Conservation (phyloP, 2,888 invertebrate species). For the Balanococcus diminutus region DNA sequence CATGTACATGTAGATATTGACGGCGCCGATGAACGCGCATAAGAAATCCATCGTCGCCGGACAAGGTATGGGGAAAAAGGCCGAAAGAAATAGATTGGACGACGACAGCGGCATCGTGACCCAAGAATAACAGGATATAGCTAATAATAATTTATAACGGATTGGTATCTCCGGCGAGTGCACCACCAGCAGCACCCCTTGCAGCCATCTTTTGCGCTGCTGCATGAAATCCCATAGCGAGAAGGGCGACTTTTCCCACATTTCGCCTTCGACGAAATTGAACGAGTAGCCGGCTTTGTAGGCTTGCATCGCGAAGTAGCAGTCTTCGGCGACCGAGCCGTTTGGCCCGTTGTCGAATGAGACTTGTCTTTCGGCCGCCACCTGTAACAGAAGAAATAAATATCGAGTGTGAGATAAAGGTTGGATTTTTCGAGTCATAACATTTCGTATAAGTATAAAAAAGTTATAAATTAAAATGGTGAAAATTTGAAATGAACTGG, state of each 20-base stretch:
- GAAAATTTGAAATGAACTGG: too few species aligned
- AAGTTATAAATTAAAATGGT: too few species aligned
- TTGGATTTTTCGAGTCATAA: too few species aligned
- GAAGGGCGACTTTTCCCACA: slow-evolving; percentile 98
- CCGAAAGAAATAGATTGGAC: slow-evolving; percentile 84
- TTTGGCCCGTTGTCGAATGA: slow-evolving; percentile 96
- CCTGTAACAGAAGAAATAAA: slow-evolving; percentile 70
- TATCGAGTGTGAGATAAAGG: too few species aligned
- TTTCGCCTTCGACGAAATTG: slow-evolving; percentile 96
- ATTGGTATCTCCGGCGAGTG: slow-evolving; percentile 84
- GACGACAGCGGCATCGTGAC: slow-evolving; percentile 91
- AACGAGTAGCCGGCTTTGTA: slow-evolving; percentile 88
- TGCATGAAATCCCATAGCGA: slow-evolving; percentile 93
- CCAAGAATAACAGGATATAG: slow-evolving; percentile 93
- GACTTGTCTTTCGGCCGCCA: slow-evolving; percentile 86
- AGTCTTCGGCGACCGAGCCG: slow-evolving; percentile 97
- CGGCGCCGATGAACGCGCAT: slow-evolving; percentile 89
- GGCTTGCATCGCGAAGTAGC: slow-evolving; percentile 95
- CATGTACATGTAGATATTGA: slow-evolving; percentile 96
- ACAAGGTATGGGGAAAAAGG: slow-evolving; percentile 85
- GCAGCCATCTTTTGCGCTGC: slow-evolving; percentile 95
- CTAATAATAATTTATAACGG: slow-evolving; percentile 79
- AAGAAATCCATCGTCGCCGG: slow-evolving; percentile 81
- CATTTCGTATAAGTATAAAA: too few species aligned
- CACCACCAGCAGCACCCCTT: slow-evolving; percentile 86